A percentile compares a stretch with the other conserved stretches of the same genome.
phyloP scores from a whole-genome alignment of 2,797 vertebrate genomes.

The Hydrolagus colliei region DNA sequence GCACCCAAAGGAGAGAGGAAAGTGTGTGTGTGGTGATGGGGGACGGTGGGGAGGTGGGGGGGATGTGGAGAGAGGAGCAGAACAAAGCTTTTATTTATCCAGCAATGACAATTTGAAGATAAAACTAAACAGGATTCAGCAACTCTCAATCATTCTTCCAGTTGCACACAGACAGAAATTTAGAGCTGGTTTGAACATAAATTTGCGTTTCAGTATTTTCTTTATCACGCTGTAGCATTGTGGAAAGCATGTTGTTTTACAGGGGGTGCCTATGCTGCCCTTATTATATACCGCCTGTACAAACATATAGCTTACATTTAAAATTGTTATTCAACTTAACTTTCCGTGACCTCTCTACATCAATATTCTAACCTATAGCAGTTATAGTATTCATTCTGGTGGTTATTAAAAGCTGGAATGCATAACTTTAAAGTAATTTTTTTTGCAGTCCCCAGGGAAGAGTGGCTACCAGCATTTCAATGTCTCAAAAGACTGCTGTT shows the following conservation, averaged over 20 bases:
- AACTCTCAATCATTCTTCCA: neutral
- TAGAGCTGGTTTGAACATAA: neutral
- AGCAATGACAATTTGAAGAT: neutral
- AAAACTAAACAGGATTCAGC: neutral
- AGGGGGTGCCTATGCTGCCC: neutral
- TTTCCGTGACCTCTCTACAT: neutral
- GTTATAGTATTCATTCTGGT: neutral
- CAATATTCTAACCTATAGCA: slow-evolving; percentile 25
- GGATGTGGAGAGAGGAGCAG: too few relatives aligned
- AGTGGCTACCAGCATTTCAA: slow-evolving; percentile 9
- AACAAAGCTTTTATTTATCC: neutral
- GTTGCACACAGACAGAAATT: neutral
- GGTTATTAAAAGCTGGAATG: slow-evolving; percentile 29
- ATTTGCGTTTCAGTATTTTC: neutral
- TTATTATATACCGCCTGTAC: neutral
- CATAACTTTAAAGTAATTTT: slow-evolving; percentile 24
- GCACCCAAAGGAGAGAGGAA: too few relatives aligned
- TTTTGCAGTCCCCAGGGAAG: neutral
- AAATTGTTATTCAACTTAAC: neutral
- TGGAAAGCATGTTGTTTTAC: neutral
- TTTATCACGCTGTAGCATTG: neutral
- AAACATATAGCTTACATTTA: neutral
- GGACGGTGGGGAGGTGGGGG: too few relatives aligned
- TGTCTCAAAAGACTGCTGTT: slow-evolving; percentile 20
- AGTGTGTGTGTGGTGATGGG: too few relatives aligned